Percentiles rank a stretch among this genome's conserved stretches.
phyloP scores from a whole-genome alignment of 53 echinoderm and acorn worm species.

The Paracentrotus lividus region DNA sequence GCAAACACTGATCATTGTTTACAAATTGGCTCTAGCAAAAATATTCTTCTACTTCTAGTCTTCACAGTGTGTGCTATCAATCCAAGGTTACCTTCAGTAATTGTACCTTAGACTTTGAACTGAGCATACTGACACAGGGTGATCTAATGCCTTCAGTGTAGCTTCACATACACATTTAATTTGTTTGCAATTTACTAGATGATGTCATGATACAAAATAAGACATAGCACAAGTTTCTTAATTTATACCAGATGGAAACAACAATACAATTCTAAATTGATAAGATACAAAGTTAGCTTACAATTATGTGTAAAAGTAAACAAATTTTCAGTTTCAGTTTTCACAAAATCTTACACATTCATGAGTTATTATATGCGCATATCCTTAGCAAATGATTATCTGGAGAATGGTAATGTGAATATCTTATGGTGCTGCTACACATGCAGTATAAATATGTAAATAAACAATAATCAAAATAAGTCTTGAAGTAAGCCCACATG shows the following conservation, averaged over 20 bases:
- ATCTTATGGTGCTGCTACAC: too few relatives aligned
- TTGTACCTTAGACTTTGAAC: conserved; percentile 12
- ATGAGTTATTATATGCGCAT: too few relatives aligned
- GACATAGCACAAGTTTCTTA: neutral
- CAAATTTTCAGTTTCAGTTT: too few relatives aligned
- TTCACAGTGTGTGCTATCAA: neutral
- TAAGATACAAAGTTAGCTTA: too few relatives aligned
- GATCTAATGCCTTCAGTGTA: neutral
- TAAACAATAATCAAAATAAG: too few relatives aligned
- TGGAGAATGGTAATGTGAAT: too few relatives aligned
- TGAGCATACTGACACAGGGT: neutral
- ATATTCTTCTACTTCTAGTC: neutral
- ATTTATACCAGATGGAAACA: neutral
- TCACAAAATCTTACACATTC: too few relatives aligned
- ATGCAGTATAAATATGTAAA: too few relatives aligned
- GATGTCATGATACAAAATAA: neutral
- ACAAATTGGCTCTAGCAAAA: neutral
- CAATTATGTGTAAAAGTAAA: too few relatives aligned
- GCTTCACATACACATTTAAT: neutral
- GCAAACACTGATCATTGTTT: neutral
- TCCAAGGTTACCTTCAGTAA: neutral
- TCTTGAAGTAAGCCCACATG: too few relatives aligned
- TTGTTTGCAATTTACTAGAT: neutral
- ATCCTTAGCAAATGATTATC: too few relatives aligned
- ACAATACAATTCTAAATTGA: neutral